Evolutionary conservation across 1,140 invertebrate species (phyloP), one percentile per base, ranked within the genome.

Genomic region (Lanistes nyassanus): DNA sequence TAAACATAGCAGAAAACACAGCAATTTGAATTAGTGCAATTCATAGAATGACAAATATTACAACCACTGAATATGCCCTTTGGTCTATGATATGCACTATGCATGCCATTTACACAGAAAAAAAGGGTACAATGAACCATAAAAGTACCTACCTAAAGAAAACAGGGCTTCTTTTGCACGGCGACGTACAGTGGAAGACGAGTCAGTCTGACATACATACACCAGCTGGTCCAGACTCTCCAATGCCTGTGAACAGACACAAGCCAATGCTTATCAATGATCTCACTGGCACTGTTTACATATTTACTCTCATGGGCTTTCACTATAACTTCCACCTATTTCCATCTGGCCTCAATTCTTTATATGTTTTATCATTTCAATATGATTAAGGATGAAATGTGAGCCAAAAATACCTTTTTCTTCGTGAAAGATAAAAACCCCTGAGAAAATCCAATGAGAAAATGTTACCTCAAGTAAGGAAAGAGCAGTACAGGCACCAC

Each of bases 151-250:
- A 89, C 88, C 88, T 29, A 89, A 65, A 26, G 86, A 83, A 58
- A 85, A 79, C 6, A 89, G 76, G n/a, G 87, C 84, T 37, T 87
- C 81, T 77, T 88, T 89, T 13, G 87, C 84, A 56, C 77, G 78
- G 0, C 77, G 75, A 53, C 82, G 76, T 4, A 90, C 89, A 13
- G 79, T 75, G 23, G 80, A 53, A 42, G 85, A 86, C 7, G 79
- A 76, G 81, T 90, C 89, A 65, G 84, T 86, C 76, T 88, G 88
- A 56, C 69, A 56, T 21, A 79, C 74, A 37, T 79, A 75, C 31
- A 79, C 77, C 31, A 79, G 74, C 74, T 79, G 77, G 62, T 79
- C 70, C 7, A 79, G 72, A 55, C 77, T 79, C 69, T 79, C 77
- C 19, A 68, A 62, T n/a, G 77, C 77, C 77, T 79, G 77, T 11